Evolutionary conservation across 2,113 vertebrate species (phyloP), one percentile per base, ranked within the genome.

Genomic region (Pogona vitticeps): DNA sequence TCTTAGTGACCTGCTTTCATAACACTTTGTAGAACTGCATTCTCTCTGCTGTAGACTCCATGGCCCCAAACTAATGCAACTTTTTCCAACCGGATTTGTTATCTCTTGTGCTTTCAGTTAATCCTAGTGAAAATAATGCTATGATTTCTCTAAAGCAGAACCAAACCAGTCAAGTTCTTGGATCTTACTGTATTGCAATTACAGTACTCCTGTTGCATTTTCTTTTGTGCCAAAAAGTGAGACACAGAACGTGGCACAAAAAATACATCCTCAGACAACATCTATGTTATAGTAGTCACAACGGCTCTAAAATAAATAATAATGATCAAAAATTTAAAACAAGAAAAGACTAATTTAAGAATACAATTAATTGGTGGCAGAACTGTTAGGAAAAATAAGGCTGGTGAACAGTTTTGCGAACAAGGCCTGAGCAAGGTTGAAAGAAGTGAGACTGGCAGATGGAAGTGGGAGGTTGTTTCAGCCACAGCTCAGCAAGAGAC

Each of bases 391-490:
- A 58, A 83, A 71, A 82, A 21, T 59, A 6, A 83, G 56, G 18
- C 17, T 40, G 33, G 40, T 6, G 15, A n/a, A 46, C 46, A 17
- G 31, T 21, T 46, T 42, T 68, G 40, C 20, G 68, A 38, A 52
- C 13, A 40, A 82, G 61, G 38, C 36, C 10, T 59, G 13, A 18
- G 33, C 40, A 59, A 83, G 33, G 28, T 75, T 36, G 26, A 4
- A 40, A 61, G 58, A 61, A 83, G 70, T 40, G 56, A 75, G 70
- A 17, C 82, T 83, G 26, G 7, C 82, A 83, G 70, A 83, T 83
- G 82, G 56, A 63, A 75, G 82, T 73, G 70, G 82, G 82, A 73
- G 82, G 70, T 6, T 83, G 36, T 61, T 83, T 83, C 70, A 75
- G 70, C 46, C 68, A 72, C 2, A 58, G 46, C 68, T 72, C 67